Evolutionary conservation across 2,797 vertebrate species (phyloP), one percentile per base, ranked within the genome.

Genomic region (Hippocampus kuda): DNA sequence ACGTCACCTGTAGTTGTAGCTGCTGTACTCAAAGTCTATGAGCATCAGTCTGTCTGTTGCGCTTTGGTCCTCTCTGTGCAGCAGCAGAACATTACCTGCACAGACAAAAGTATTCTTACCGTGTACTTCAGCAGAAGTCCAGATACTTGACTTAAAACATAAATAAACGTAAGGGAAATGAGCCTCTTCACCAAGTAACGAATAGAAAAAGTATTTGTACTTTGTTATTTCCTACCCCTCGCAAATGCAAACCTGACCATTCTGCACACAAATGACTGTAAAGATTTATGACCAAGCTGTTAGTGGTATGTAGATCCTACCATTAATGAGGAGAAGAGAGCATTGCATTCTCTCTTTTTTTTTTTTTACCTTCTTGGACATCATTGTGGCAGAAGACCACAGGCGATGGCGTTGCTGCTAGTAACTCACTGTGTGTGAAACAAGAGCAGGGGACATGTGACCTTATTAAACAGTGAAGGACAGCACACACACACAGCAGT

Each of bases 1-100:
- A 48, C 24, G 12, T 77, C 79, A 96, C 95, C 95, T 92, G 90
- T 96, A 96, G 86, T 98, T 98, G 77, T 98, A 98, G 82, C 96
- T 96, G 90, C 96, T 98, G 89, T 98, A 98, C 76, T 98, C 96
- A 65, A 98, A 98, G 86, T 98, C 96, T 3, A 98, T 97, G 51
- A 98, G 90, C 96, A 98, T 98, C 41, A 98, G 91, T 61, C 66
- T 87, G 4, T 91, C 91, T 38, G 88, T 83, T 0, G 88, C 82
- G 24, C 73, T 71, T 4, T 64, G 72, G 1, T 87, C 84, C 0
- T 38, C 76, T 22, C 89, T 81, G 0, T 93, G 87, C 65, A 98
- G 87, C 42, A 94, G 80, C 34, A 98, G 85, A 78, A 98, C 92
- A 80, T 98, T 98, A 44, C 95, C 96, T 98, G 75, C 8, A 71